These are phyloP conservation scores for Pseudopleuronectes americanus DNA, from an alignment of 2,797 vertebrate species.

Conservation along the genomic window DNA sequence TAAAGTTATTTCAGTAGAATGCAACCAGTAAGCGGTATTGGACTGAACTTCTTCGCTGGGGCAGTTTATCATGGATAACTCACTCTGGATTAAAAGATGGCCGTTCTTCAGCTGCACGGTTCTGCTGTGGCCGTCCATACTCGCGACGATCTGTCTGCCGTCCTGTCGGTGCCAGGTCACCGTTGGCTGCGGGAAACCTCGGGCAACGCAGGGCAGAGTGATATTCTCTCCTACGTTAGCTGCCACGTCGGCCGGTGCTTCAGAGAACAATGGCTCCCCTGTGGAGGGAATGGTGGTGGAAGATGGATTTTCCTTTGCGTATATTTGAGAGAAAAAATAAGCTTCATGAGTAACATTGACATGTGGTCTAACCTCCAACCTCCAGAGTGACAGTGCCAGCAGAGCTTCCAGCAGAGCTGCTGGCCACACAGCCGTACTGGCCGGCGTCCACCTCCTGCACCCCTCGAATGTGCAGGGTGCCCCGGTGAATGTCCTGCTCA, in stretches of 20 bases:
- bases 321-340: conserved; percentile 19
- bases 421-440: conserved; percentile 86
- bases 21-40: conserved; percentile 18
- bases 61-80: conserved; percentile 69
- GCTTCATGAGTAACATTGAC: conserved; percentile 8
- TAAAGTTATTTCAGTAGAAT: conserved; percentile 31
- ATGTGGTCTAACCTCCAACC: conserved; percentile 88
- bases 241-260: conserved; percentile 78
- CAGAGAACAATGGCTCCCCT: conserved; percentile 87
- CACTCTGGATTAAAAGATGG: conserved; percentile 88
- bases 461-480: conserved; percentile 82
- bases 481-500: conserved; percentile 71
- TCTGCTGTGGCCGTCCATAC: conserved; percentile 32
- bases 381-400: conserved; percentile 81
- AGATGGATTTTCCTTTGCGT: conserved; percentile 41
- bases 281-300: conserved; percentile 29
- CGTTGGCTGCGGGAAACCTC: conserved; percentile 82
- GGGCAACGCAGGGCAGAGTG: conserved; percentile 82
- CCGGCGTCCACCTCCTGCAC: conserved; percentile 87
- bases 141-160: conserved; percentile 67
- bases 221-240: conserved; percentile 83
- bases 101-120: conserved; percentile 76
- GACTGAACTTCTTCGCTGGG: conserved; percentile 13
- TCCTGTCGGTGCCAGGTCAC: conserved; percentile 88
- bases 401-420: conserved; percentile 79